These are phyloP conservation scores for Fragum whitleyi DNA, from an alignment of 2,888 invertebrate genomes.

Conservation along the genomic window DNA sequence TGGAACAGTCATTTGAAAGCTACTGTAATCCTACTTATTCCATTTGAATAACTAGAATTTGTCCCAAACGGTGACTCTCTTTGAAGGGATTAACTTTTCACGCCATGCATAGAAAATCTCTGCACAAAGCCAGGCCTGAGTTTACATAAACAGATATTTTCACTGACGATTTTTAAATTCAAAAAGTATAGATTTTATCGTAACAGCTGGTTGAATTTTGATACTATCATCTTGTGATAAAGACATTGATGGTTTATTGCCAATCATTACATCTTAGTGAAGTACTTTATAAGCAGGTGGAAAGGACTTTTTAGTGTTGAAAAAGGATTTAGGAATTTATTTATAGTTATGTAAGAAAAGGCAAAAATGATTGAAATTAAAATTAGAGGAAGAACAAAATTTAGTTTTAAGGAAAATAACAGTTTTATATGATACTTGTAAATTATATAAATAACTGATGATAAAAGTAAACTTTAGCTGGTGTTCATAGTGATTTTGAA, in stretches of 20 bases:
- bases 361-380: too few relatives aligned
- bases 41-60: conserved; percentile 14
- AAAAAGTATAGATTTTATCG: not conserved
- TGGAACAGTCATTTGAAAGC: conserved; percentile 8
- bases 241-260: conserved; percentile 16
- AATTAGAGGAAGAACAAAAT: too few relatives aligned
- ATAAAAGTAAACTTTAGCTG: too few relatives aligned
- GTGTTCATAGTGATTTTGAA: too few relatives aligned
- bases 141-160: conserved; percentile 55
- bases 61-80: conserved; percentile 6
- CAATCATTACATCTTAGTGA: not conserved
- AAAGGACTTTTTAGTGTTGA: not conserved
- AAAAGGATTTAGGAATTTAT: too few relatives aligned
- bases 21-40: conserved; percentile 17
- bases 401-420: too few relatives aligned
- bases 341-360: too few relatives aligned
- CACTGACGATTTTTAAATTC: conserved; percentile 32
- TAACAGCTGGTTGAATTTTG: conserved; percentile 24
- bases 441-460: too few relatives aligned
- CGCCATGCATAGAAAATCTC: conserved; percentile 52
- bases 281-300: not conserved
- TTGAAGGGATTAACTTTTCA: conserved; percentile 55
- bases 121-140: conserved; percentile 53
- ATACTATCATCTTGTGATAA: conserved; percentile 3
- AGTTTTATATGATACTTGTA: too few relatives aligned